Percentiles rank a stretch among this genome's conserved stretches.
Evolutionary conservation across 2,888 invertebrate species (phyloP).

Genomic region (Girardia tigrina): DNA sequence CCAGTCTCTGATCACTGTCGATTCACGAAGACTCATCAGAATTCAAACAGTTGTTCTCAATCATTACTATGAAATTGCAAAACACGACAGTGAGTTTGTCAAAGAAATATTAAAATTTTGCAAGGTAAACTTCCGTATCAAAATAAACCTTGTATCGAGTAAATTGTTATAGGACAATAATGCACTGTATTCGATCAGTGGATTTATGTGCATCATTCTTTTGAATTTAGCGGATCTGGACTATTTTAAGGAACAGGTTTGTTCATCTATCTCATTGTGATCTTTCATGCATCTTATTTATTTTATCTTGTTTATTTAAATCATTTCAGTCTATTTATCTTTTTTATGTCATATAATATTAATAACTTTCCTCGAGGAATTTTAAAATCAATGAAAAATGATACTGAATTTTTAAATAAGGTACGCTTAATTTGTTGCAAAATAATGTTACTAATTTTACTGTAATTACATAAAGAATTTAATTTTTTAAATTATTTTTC

Average conservation of each 20-base stretch:
- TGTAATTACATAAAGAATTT: too few species aligned
- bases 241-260: neutral
- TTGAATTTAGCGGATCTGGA: neutral
- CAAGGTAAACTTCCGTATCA: neutral
- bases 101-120: neutral
- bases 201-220: constrained; percentile 7
- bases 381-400: too few species aligned
- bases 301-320: too few species aligned
- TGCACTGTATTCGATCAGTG: constrained; percentile 10
- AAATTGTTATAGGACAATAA: neutral
- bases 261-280: too few species aligned
- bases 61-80: neutral
- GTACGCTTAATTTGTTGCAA: too few species aligned
- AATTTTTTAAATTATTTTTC: too few species aligned
- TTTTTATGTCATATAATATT: too few species aligned
- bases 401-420: too few species aligned
- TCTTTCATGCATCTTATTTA: too few species aligned
- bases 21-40: neutral
- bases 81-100: neutral
- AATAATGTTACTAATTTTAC: too few species aligned
- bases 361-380: too few species aligned
- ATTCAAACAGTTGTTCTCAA: constrained; percentile 9
- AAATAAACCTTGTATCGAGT: neutral
- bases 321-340: too few species aligned
- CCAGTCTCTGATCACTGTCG: neutral